These are phyloP conservation scores for Morpho helenor DNA, from an alignment of 2,888 invertebrate species.

Conservation along the genomic window DNA sequence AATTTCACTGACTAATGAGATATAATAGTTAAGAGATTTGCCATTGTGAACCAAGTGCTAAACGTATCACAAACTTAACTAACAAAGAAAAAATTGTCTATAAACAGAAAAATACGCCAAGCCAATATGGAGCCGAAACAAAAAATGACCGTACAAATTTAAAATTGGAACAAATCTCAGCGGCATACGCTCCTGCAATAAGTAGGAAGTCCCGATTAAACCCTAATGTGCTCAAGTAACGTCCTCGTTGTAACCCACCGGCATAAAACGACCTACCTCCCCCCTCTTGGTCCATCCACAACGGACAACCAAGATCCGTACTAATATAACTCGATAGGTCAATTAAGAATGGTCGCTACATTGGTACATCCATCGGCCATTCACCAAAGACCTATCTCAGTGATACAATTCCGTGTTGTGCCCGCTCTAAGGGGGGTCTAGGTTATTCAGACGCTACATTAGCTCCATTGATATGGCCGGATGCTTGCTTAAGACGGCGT, in stretches of 20 bases:
- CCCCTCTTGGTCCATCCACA: slow-evolving; percentile 24
- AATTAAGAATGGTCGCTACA: slow-evolving; percentile 22
- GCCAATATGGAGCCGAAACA: slow-evolving; percentile 1
- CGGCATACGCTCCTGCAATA: slow-evolving; percentile 53
- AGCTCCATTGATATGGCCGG: slow-evolving; percentile 69
- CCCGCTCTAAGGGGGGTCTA: slow-evolving; percentile 39
- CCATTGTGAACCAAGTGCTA: too few relatives aligned
- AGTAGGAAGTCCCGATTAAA: slow-evolving; percentile 76
- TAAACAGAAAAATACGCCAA: too few relatives aligned
- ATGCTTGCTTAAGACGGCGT: slow-evolving; percentile 68
- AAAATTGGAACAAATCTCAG: slow-evolving; percentile 75
- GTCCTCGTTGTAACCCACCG: slow-evolving; percentile 54
- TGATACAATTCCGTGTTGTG: slow-evolving; percentile 26
- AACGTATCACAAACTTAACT: too few relatives aligned
- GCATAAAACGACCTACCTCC: slow-evolving; percentile 39
- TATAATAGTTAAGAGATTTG: too few relatives aligned
- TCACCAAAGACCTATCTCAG: slow-evolving; percentile 20
- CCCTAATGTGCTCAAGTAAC: slow-evolving; percentile 74
- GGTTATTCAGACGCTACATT: slow-evolving; percentile 56
- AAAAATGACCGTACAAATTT: slow-evolving; percentile 38
- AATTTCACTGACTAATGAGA: too few relatives aligned
- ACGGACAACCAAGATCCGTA: slow-evolving; percentile 11
- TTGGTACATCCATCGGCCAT: slow-evolving; percentile 18
- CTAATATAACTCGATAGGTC: slow-evolving; percentile 19
- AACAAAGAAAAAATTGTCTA: not conserved